These are phyloP conservation scores for Gisinianus flammeolus DNA, from an alignment of 2,888 invertebrate genomes.

Conservation along the genomic window DNA sequence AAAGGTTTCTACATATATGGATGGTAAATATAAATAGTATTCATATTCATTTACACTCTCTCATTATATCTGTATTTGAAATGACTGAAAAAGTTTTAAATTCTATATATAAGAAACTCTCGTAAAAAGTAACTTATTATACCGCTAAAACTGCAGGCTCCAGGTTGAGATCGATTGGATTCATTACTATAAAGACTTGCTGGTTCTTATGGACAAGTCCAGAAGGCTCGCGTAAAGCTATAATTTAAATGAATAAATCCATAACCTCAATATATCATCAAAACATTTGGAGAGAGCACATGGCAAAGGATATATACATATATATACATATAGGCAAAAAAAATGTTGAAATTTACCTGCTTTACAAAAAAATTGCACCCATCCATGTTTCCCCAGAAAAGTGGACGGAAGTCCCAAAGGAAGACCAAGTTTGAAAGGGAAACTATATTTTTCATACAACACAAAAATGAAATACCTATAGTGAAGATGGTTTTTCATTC, in stretches of 20 bases:
- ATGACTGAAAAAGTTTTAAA: no score
- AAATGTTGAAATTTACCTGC: conserved; percentile 60
- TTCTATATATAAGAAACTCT: no score
- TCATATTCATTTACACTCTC: no score
- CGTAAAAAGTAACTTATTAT: no score
- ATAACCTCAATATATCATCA: neutral
- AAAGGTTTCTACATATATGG: conserved; percentile 75
- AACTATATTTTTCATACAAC: no score
- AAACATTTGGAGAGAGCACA: no score
- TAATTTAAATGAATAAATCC: conserved; percentile 61
- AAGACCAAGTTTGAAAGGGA: conserved; percentile 89
- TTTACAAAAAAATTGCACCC: conserved; percentile 94
- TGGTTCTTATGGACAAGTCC: conserved; percentile 93
- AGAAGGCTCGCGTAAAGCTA: conserved; percentile 82
- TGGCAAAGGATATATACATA: no score
- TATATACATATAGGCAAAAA: neutral
- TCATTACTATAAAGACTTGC: conserved; percentile 97
- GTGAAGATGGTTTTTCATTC: no score
- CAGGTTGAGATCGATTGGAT: conserved; percentile 89
- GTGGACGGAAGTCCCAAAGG: conserved; percentile 90
- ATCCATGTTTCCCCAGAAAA: conserved; percentile 90
- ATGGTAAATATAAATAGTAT: neutral
- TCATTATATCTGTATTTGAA: no score
- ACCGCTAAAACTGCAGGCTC: conserved; percentile 87
- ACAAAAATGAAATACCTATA: no score